Conservation (phyloP, 2,888 invertebrate genomes). For the Pantelozetes paolii region DNA sequence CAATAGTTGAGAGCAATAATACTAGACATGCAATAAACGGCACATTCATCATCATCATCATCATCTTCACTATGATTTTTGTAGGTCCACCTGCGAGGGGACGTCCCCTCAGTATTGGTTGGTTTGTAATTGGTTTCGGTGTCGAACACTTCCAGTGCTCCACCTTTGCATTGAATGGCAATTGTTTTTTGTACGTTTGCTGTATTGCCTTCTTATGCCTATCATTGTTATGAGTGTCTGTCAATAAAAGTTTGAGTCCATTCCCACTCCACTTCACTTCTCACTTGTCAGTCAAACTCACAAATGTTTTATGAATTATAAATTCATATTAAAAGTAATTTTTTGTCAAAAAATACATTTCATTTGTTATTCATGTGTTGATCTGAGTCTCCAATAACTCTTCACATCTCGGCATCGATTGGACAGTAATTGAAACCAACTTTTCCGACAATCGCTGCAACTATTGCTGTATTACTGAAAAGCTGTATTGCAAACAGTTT, state of each 20-base stretch:
- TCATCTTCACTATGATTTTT: slow-evolving; percentile 28
- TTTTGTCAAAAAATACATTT: background rate
- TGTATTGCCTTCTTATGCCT: background rate
- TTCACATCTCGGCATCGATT: background rate
- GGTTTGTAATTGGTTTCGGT: slow-evolving; percentile 34
- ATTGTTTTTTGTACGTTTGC: slow-evolving; percentile 5
- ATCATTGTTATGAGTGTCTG: slow-evolving; percentile 29
- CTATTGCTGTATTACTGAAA: background rate
- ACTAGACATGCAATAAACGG: slow-evolving; percentile 10
- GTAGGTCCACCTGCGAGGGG: slow-evolving; percentile 34
- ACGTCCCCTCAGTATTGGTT: slow-evolving; percentile 30
- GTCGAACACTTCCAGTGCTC: slow-evolving; percentile 21
- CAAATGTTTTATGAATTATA: background rate
- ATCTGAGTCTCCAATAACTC: background rate
- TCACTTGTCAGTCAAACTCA: slow-evolving; percentile 5
- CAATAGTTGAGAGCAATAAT: background rate
- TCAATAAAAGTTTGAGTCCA: slow-evolving; percentile 6
- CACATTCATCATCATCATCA: slow-evolving; percentile 24
- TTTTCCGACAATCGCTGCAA: background rate
- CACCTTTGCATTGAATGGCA: slow-evolving; percentile 16
- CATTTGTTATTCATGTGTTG: background rate
- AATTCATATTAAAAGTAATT: background rate
- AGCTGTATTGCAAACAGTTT: background rate
- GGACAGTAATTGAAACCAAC: background rate
- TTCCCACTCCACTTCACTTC: background rate